Evolutionary conservation across 2,888 invertebrate species (phyloP).

Genomic region (Caenorhabditis panamensis): DNA sequence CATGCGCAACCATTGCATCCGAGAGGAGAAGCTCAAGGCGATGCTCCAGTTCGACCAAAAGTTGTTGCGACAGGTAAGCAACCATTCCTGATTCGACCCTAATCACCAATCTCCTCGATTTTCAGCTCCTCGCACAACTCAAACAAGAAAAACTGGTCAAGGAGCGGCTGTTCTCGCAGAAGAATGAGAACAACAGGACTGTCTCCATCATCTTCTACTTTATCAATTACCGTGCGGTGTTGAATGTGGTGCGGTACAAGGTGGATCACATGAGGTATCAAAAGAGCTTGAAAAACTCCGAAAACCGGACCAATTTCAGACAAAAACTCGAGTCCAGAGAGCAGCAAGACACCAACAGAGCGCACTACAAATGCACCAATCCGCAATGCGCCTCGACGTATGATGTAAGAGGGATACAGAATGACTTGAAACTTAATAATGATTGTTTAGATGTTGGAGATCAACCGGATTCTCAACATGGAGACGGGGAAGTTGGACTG

Average conservation of each 20-base stretch:
- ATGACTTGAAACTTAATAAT: not conserved
- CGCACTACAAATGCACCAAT: constrained; percentile 74
- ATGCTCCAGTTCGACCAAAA: constrained; percentile 77
- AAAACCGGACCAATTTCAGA: constrained; percentile 57
- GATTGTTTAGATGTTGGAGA: constrained; percentile 69
- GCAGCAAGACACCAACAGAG: constrained; percentile 76
- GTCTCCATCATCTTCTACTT: constrained; percentile 78
- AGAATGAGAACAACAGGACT: constrained; percentile 64
- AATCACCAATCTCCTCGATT: no score
- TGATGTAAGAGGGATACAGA: constrained; percentile 64
- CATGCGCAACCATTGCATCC: constrained; percentile 77
- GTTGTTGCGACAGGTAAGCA: constrained; percentile 71
- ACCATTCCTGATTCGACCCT: no score
- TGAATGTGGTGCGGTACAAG: constrained; percentile 81
- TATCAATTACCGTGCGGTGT: constrained; percentile 80
- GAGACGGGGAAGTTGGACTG: constrained; percentile 73
- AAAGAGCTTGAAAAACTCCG: not conserved
- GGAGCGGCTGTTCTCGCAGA: constrained; percentile 76
- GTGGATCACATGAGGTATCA: constrained; percentile 80
- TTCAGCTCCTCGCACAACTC: constrained; percentile 67
- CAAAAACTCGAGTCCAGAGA: constrained; percentile 78
- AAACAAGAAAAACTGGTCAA: constrained; percentile 80
- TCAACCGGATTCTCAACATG: constrained; percentile 72
- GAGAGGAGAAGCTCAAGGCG: constrained; percentile 78
- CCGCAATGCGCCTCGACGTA: constrained; percentile 70